Conservation (phyloP, 1,140 invertebrate species). For the Drosophila tsacasi region DNA sequence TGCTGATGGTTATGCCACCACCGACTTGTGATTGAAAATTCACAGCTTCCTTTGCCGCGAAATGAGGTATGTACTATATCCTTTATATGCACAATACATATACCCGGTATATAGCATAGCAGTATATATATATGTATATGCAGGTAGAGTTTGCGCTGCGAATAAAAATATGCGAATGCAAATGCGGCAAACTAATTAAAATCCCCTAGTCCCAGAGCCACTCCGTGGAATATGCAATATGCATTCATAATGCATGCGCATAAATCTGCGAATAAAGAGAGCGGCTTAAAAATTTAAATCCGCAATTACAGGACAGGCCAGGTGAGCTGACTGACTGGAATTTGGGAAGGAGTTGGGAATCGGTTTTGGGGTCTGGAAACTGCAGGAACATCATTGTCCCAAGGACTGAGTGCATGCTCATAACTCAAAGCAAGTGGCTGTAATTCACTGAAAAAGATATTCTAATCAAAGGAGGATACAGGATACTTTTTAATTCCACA, state of each 20-base stretch:
- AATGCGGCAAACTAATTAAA: constrained; percentile 71
- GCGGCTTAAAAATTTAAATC: constrained; percentile 75
- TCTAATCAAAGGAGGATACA: no score
- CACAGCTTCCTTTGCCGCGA: not conserved
- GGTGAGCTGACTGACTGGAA: constrained; percentile 4
- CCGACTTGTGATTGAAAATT: constrained; percentile 39
- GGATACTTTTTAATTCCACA: not conserved
- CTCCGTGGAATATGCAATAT: constrained; percentile 35
- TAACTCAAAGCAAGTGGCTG: not conserved
- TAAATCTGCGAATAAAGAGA: constrained; percentile 70
- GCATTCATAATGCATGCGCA: constrained; percentile 73
- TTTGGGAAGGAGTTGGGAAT: not conserved
- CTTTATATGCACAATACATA: not conserved
- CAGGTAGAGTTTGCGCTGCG: not conserved
- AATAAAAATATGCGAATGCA: constrained; percentile 35
- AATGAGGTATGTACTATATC: not conserved
- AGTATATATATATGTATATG: not conserved
- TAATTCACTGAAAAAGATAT: not conserved
- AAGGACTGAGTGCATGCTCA: no score
- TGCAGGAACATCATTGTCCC: not conserved
- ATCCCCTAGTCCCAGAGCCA: constrained; percentile 17
- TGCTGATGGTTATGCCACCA: constrained; percentile 9
- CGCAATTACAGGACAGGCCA: constrained; percentile 56
- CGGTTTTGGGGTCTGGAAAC: not conserved
- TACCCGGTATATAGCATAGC: not conserved